These are phyloP conservation scores for Bombus consobrinus DNA, from an alignment of 1,140 invertebrate species.

Conservation along the genomic window DNA sequence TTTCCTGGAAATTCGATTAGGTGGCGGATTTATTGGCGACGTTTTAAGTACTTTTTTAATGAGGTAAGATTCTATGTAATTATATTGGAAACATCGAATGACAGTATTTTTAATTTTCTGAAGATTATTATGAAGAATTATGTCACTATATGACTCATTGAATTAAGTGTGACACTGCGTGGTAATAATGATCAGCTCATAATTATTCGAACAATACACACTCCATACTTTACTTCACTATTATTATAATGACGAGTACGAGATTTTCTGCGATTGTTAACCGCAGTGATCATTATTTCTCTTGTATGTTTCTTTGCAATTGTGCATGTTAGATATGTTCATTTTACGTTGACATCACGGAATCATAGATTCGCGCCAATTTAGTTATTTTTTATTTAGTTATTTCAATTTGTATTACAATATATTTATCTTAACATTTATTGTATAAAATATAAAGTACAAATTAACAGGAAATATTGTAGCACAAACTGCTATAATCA, in stretches of 20 bases:
- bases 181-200: neutral
- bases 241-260: neutral
- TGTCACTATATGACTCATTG: neutral
- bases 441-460: too few species aligned
- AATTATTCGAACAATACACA: neutral
- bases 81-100: neutral
- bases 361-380: too few species aligned
- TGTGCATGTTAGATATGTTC: too few species aligned
- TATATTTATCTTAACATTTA: too few species aligned
- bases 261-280: neutral
- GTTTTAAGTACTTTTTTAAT: neutral
- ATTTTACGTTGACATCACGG: too few species aligned
- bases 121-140: neutral
- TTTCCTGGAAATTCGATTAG: neutral
- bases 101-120: neutral
- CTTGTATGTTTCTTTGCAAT: too few species aligned
- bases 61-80: neutral
- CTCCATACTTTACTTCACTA: neutral
- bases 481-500: too few species aligned
- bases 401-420: too few species aligned
- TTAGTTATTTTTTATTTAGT: too few species aligned
- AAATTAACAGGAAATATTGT: too few species aligned
- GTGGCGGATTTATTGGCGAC: neutral
- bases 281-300: too few species aligned
- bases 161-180: neutral